These are phyloP conservation scores for Pionites leucogaster DNA, from an alignment of 2,113 vertebrate genomes.

Conservation along the genomic window DNA sequence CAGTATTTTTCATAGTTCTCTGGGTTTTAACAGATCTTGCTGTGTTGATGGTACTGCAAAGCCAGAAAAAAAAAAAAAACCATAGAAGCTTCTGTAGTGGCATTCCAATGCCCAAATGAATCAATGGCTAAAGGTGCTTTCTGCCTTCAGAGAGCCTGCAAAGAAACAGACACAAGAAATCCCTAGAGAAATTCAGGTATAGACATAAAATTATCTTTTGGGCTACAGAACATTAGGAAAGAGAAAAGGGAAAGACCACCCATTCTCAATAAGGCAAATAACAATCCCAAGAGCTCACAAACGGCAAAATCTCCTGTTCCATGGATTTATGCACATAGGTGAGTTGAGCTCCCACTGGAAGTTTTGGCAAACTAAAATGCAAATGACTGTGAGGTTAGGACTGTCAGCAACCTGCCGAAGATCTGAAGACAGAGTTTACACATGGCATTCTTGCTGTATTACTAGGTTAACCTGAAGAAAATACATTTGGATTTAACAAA, in stretches of 20 bases:
- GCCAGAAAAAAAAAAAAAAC: background rate
- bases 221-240: background rate
- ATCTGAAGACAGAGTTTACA: background rate
- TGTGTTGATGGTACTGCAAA: background rate
- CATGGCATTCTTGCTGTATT: background rate
- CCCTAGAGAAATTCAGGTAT: background rate
- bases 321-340: background rate
- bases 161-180: background rate
- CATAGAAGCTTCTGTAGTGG: background rate
- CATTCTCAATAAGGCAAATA: background rate
- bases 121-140: background rate
- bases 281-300: background rate
- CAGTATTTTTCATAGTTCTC: background rate
- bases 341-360: background rate
- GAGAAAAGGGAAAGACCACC: background rate
- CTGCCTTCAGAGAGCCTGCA: background rate
- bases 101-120: background rate
- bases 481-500: background rate
- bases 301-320: background rate
- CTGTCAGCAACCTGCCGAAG: background rate
- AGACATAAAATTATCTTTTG: background rate
- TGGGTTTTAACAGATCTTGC: background rate
- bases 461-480: background rate
- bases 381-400: background rate
- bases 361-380: background rate